Evolutionary conservation across 2,113 vertebrate species (phyloP).

Genomic region (Castor canadensis): DNA sequence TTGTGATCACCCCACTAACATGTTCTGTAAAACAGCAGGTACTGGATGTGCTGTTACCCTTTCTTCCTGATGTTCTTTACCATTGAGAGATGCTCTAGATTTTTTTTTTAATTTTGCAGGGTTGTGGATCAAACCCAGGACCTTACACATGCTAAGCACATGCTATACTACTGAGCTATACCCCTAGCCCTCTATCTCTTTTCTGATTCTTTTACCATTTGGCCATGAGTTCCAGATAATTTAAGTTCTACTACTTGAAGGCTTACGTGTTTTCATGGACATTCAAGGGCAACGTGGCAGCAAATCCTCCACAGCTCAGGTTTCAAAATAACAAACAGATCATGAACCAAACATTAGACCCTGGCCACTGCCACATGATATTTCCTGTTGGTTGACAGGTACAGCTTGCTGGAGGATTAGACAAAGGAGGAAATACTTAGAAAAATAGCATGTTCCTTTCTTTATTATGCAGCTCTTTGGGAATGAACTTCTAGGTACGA

Average conservation of each 20-base stretch:
- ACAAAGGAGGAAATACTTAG: not conserved
- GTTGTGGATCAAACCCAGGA: not conserved
- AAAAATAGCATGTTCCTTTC: not conserved
- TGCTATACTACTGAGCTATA: too few species aligned
- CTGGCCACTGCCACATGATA: not conserved
- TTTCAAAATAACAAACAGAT: not conserved
- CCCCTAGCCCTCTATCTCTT: not conserved
- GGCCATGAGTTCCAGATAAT: not conserved
- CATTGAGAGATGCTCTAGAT: not conserved
- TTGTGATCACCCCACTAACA: not conserved
- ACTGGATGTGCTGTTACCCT: not conserved
- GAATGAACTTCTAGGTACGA: not conserved
- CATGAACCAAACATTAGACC: not conserved
- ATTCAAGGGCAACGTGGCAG: not conserved
- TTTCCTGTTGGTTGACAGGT: not conserved
- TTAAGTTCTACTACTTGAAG: not conserved
- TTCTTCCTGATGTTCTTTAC: not conserved
- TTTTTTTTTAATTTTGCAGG: not conserved
- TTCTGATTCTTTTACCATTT: not conserved
- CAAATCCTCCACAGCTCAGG: not conserved
- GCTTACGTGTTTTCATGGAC: not conserved
- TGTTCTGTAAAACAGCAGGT: not conserved
- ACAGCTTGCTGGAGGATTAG: not conserved
- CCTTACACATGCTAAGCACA: not conserved
- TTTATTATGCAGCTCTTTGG: not conserved